A percentile compares a stretch with the other conserved stretches of the same genome.
Evolutionary conservation across 2,888 invertebrate genomes (phyloP).

Genomic region (Tipula vernalis): DNA sequence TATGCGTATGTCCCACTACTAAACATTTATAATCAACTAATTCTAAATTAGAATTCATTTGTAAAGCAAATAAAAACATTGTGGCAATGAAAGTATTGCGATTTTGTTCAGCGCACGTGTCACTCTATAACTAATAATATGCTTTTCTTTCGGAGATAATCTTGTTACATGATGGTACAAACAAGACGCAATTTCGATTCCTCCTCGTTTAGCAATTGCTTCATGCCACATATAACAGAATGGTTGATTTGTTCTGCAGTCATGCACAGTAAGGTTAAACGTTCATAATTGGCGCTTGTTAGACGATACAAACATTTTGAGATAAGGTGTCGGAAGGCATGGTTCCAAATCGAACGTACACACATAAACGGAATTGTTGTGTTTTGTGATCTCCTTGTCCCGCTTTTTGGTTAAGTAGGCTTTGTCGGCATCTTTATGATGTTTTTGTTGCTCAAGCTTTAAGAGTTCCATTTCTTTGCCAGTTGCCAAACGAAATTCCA

Average conservation of each 20-base stretch:
- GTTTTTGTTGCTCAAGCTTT: not conserved
- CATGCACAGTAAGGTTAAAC: too few species aligned
- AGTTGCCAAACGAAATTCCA: not conserved
- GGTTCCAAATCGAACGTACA: slow-evolving; percentile 7
- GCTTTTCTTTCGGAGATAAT: not conserved
- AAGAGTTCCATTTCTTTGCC: not conserved
- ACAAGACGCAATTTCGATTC: not conserved
- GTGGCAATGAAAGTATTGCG: not conserved
- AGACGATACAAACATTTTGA: too few species aligned
- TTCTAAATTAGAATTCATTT: not conserved
- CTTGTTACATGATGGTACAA: not conserved
- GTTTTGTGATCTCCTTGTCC: not conserved
- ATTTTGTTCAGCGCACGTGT: not conserved
- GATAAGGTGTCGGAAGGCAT: not conserved
- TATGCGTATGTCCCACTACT: not conserved
- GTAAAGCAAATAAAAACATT: not conserved
- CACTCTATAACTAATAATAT: not conserved
- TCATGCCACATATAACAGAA: too few species aligned
- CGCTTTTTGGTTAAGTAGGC: not conserved
- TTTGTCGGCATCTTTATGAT: not conserved
- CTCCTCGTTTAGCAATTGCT: too few species aligned
- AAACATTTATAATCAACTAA: not conserved
- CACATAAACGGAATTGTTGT: not conserved
- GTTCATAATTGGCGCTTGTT: too few species aligned
- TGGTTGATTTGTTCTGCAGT: too few species aligned